Evolutionary conservation across 1,140 invertebrate genomes (phyloP), one percentile per base, ranked within the genome.

Genomic region (Calliopsis andreniformis): DNA sequence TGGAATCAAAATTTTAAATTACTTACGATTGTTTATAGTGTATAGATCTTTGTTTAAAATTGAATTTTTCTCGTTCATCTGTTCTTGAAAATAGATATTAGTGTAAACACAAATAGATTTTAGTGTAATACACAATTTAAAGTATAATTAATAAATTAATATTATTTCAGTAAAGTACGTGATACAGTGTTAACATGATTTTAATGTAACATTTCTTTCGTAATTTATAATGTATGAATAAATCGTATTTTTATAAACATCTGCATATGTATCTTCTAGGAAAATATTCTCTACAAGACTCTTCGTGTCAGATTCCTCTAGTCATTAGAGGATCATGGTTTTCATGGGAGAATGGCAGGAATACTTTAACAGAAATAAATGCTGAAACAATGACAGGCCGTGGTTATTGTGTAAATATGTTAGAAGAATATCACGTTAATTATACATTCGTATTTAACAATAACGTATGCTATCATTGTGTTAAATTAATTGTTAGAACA

Each of bases 261-360:
- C n/a, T n/a, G n/a, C n/a, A n/a, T n/a, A n/a, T n/a, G n/a, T 14
- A 16, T 30, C 25, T 77, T 76, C 23, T 12, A 70, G 66, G 51
- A 25, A 12, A n/a, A 14, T 23, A 35, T 25, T 76, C 35, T 2
- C 0, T 55, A 32, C 66, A 82, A 35, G 58, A 79, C 32, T 20
- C 35, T 18, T 1, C 14, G 10, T 94, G 93, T 76, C 73, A 88
- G 20, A 96, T 98, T 87, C 96, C 97, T 28, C 86, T 94, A 72
- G 94, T 97, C 61, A 91, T 98, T 35, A 93, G 96, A 88, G 97
- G 97, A 67, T 94, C 96, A 43, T 98, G 97, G 97, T 98, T 97
- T 92, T 97, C 96, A 12, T 96, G 97, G 94, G 97, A 98, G 94
- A 95, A 96, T 92, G 96, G 97, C 23, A 91, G 93, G 84, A 96